phyloP scores from a whole-genome alignment of 1,140 invertebrate species.

The Lucilia cuprina region DNA sequence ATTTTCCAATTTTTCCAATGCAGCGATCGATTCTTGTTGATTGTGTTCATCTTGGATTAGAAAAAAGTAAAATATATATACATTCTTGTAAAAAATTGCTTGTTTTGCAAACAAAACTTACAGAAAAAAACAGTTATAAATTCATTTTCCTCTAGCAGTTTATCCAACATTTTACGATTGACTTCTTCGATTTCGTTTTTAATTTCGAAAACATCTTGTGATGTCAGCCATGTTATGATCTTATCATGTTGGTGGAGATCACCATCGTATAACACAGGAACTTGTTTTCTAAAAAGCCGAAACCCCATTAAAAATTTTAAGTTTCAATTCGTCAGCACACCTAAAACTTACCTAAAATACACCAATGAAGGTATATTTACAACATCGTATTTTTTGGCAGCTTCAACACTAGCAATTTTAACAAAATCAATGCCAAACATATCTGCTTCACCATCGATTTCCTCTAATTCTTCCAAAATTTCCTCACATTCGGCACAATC shows the following conservation, averaged over 20 bases:
- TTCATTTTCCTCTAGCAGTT: constrained; percentile 92
- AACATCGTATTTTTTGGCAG: constrained; percentile 81
- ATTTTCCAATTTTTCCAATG: constrained; percentile 85
- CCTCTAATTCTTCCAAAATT: constrained; percentile 86
- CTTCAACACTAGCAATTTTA: constrained; percentile 85
- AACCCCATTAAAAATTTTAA: too few species aligned
- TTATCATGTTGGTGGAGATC: constrained; percentile 86
- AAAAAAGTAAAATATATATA: not conserved
- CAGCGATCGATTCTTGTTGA: constrained; percentile 77
- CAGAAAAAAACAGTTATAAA: constrained; percentile 95
- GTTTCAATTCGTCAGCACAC: too few species aligned
- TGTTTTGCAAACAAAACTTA: constrained; percentile 67
- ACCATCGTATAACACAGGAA: constrained; percentile 89
- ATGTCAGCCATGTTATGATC: constrained; percentile 88
- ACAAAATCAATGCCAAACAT: constrained; percentile 94
- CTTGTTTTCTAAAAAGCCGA: constrained; percentile 70
- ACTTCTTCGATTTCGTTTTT: constrained; percentile 97
- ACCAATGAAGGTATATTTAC: constrained; percentile 85
- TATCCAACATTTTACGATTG: constrained; percentile 93
- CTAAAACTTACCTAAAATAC: constrained; percentile 74
- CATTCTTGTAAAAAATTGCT: too few species aligned
- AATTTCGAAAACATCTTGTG: constrained; percentile 93
- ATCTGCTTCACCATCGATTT: constrained; percentile 94
- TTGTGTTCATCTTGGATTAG: constrained; percentile 76
- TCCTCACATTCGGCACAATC: constrained; percentile 90